Evolutionary conservation across 2,113 vertebrate genomes (phyloP).

Genomic region (Vicugna pacos): DNA sequence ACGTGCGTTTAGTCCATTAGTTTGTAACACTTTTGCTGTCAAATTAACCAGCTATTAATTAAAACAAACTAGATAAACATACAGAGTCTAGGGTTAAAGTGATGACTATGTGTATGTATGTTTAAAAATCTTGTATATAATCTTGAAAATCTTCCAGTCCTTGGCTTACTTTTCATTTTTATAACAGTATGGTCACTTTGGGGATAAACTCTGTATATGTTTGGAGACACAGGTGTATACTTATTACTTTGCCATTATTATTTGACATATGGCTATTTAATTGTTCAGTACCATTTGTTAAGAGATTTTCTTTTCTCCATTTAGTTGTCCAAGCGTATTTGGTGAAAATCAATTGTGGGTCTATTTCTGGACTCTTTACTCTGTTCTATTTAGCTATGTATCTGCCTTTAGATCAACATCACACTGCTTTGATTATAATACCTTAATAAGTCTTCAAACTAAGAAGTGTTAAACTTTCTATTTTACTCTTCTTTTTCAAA

Average conservation of each 20-base stretch:
- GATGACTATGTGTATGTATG: not conserved
- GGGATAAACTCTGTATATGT: not conserved
- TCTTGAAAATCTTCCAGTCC: not conserved
- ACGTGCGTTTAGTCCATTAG: not conserved
- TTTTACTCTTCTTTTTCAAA: not conserved
- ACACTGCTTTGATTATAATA: not conserved
- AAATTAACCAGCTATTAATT: conserved; percentile 19
- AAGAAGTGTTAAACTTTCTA: not conserved
- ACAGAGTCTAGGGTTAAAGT: too few relatives aligned
- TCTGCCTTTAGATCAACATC: not conserved
- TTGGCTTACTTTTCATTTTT: not conserved
- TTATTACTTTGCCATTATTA: not conserved
- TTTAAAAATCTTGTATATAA: not conserved
- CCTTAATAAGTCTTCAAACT: not conserved
- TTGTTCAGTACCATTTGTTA: not conserved
- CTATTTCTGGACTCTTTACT: not conserved
- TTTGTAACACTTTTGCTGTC: conserved; percentile 14
- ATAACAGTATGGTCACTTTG: not conserved
- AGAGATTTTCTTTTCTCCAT: not conserved
- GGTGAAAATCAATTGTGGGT: not conserved
- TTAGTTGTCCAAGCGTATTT: not conserved
- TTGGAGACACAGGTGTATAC: not conserved
- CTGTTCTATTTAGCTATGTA: not conserved
- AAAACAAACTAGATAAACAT: not conserved
- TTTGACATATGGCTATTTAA: not conserved